These are phyloP conservation scores for Dendropsophus ebraccatus DNA, from an alignment of 2,113 vertebrate species.

Conservation along the genomic window DNA sequence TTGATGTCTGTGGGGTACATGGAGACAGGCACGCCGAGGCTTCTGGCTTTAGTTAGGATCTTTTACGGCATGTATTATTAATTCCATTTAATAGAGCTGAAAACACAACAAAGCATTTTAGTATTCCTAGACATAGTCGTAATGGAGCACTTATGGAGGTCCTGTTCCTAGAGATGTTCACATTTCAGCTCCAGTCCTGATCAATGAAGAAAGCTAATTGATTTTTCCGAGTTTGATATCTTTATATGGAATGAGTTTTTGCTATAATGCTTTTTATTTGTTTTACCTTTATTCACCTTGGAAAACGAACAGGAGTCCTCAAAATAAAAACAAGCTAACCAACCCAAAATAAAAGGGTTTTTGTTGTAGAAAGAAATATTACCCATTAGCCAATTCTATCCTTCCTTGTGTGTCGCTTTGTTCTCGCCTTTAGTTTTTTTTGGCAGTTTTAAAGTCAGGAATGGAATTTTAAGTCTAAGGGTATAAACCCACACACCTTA, in stretches of 20 bases:
- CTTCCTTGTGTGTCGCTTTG: not conserved
- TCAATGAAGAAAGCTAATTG: slow-evolving; percentile 9
- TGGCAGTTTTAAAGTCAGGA: too few species aligned
- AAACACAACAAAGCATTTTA: slow-evolving; percentile 46
- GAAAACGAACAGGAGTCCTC: not conserved
- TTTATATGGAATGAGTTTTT: too few species aligned
- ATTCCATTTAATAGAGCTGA: slow-evolving; percentile 46
- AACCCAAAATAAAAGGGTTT: too few species aligned
- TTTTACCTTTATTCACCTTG: not conserved
- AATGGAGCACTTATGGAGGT: slow-evolving; percentile 33
- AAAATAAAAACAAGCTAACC: not conserved
- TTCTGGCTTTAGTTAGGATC: slow-evolving; percentile 53
- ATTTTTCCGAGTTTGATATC: not conserved
- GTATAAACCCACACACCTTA: too few species aligned
- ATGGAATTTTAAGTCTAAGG: too few species aligned
- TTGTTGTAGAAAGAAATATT: not conserved
- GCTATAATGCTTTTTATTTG: too few species aligned
- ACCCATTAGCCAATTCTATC: not conserved
- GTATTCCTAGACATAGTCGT: slow-evolving; percentile 11
- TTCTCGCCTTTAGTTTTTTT: too few species aligned
- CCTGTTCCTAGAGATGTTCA: slow-evolving; percentile 16
- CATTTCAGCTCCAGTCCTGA: not conserved
- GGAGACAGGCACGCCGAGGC: slow-evolving; percentile 39
- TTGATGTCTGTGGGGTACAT: slow-evolving; percentile 54
- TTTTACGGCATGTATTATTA: slow-evolving; percentile 57